Conservation (phyloP, 2,888 invertebrate genomes). For the Zhengitettix transpicula region DNA sequence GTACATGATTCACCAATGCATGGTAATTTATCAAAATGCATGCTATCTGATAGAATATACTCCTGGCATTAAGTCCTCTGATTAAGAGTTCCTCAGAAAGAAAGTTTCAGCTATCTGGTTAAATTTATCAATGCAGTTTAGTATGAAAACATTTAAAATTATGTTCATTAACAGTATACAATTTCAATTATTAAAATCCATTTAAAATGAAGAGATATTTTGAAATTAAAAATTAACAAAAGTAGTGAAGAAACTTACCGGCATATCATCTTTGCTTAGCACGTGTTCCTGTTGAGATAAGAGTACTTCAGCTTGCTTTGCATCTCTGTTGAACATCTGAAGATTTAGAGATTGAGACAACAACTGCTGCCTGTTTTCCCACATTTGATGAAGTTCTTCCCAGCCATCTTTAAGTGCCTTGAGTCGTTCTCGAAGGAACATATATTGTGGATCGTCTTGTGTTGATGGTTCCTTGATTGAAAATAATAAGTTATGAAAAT, state of each 20-base stretch:
- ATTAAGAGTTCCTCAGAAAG: too few species aligned
- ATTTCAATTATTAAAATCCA: too few species aligned
- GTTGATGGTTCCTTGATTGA: constrained; percentile 50
- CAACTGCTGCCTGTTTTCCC: constrained; percentile 93
- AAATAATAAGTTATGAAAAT: constrained; percentile 3
- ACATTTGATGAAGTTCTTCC: constrained; percentile 99
- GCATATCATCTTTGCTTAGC: constrained; percentile 90
- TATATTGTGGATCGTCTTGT: constrained; percentile 96
- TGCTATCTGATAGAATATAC: too few species aligned
- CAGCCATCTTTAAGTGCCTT: constrained; percentile 98
- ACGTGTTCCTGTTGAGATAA: constrained; percentile 97
- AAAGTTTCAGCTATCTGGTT: too few species aligned
- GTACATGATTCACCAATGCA: too few species aligned
- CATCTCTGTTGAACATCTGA: constrained; percentile 91
- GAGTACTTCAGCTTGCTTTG: constrained; percentile 92
- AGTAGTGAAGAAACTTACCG: constrained; percentile 31
- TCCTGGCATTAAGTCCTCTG: too few species aligned
- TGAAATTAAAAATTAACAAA: too few species aligned
- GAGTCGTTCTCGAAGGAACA: constrained; percentile 96
- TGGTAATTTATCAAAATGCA: too few species aligned
- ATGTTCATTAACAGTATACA: too few species aligned
- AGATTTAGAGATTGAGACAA: constrained; percentile 88
- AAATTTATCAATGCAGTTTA: too few species aligned
- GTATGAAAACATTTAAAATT: too few species aligned
- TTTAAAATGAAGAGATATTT: too few species aligned